These are phyloP conservation scores for Craniophora ligustri DNA, from an alignment of 2,888 invertebrate genomes.

Conservation along the genomic window DNA sequence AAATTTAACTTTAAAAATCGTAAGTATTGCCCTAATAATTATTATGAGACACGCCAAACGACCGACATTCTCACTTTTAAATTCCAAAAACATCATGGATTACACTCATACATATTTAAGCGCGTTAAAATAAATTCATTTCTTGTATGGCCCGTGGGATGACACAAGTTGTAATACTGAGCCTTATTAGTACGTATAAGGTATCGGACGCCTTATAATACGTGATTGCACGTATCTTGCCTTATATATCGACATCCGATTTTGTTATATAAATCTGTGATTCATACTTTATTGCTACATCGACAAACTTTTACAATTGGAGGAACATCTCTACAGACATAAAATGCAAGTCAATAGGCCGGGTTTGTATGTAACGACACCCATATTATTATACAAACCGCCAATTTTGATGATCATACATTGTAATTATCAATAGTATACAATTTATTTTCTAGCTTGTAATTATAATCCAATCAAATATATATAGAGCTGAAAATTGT, in stretches of 20 bases:
- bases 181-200: constrained; percentile 35
- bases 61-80: neutral
- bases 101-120: constrained; percentile 25
- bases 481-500: too few relatives aligned
- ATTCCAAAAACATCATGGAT: neutral
- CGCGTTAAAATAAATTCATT: constrained; percentile 22
- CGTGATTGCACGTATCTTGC: constrained; percentile 14
- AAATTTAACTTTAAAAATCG: too few relatives aligned
- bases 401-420: too few relatives aligned
- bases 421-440: too few relatives aligned
- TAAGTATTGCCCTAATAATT: too few relatives aligned
- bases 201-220: neutral
- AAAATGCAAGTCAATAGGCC: too few relatives aligned
- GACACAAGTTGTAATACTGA: constrained; percentile 5
- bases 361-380: too few relatives aligned
- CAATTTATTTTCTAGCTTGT: too few relatives aligned
- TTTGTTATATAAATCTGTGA: constrained; percentile 34
- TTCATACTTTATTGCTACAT: constrained; percentile 28
- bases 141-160: constrained; percentile 15
- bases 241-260: constrained; percentile 31
- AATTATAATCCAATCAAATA: too few relatives aligned
- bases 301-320: neutral
- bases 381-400: too few relatives aligned
- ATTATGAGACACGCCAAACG: too few relatives aligned
- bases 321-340: too few relatives aligned